Base-by-base conservation (phyloP, 1,140 invertebrate genomes). In the Callitettix versicolor region DNA sequence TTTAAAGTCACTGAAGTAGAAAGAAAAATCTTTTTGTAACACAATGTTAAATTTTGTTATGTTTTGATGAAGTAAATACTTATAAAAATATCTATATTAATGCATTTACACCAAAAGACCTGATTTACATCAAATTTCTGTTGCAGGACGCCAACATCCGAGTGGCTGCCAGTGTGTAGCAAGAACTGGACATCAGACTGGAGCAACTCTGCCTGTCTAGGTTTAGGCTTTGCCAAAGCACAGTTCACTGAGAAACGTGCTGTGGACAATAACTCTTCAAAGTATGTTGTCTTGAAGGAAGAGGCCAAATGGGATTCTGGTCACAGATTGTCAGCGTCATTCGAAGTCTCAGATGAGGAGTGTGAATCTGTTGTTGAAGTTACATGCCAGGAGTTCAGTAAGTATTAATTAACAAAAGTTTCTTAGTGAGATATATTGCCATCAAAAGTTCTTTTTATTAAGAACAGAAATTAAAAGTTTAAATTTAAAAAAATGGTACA, bases 311-410 rank as follows among this genome's bases (percentile, higher is more conserved):
- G 62, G 34, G 60, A 65, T 21, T 53, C 48, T 15, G 62, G 43
- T 33, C 26, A 53, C 18, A 33, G 67, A 22, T 58, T 78, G 24
- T 62, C 77, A 24, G 57, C 63, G 9, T 72, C 72, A 60, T 64
- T 79, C 26, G 68, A 73, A 57, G 63, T 65, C 15, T 60, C 61
- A 26, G 66, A 70, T n/a, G 58, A 58, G 21, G 2, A 44, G 3
- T 79, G 78, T 48, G 53, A 63, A n/a, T 66, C 69, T 53, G 65
- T 75, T 33, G 70, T 79, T 1, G 71, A 76, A 48, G 59, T 80
- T 1, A 69, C 72, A 9, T 81, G 79, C 64, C 72, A 79, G 63
- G 74, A 79, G 60, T 79, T 77, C 57, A 63, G 72, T 74, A 65
- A 72, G 68, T 68, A 48, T 51, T 50, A 44, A n/a, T 4, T 30